Percentiles rank a stretch among this genome's conserved stretches.
phyloP scores from a whole-genome alignment of 2,888 invertebrate species.

The Dasysyrphus albostriatus region DNA sequence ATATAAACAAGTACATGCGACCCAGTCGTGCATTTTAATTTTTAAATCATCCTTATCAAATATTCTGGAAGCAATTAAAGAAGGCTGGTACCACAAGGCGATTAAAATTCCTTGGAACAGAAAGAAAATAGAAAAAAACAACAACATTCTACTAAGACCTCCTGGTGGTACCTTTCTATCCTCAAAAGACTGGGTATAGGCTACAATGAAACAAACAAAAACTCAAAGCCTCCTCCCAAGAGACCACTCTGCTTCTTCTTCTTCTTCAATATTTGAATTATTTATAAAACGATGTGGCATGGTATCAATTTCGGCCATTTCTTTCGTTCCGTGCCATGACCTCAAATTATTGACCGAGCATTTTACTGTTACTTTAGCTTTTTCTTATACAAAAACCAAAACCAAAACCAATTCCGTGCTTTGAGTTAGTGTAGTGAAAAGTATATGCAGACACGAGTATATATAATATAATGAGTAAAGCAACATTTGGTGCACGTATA shows the following conservation, averaged over 20 bases:
- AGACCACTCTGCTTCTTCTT: constrained; percentile 17
- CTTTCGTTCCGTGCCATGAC: constrained; percentile 45
- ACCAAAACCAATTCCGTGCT: constrained; percentile 1
- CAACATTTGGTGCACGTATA: constrained; percentile 11
- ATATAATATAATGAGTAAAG: no score
- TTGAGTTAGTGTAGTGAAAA: neutral
- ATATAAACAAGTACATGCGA: neutral
- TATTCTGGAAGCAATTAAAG: constrained; percentile 13
- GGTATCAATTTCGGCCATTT: constrained; percentile 54
- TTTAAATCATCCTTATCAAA: constrained; percentile 18
- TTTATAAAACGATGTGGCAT: constrained; percentile 46
- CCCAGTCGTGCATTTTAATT: neutral
- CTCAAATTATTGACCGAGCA: constrained; percentile 63
- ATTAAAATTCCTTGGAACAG: constrained; percentile 24
- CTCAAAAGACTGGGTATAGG: neutral
- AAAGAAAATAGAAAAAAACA: neutral
- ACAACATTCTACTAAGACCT: neutral
- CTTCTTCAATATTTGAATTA: constrained; percentile 48
- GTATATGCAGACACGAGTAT: neutral
- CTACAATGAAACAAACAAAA: neutral
- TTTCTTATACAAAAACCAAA: neutral
- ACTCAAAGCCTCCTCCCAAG: constrained; percentile 9
- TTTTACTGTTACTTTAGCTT: constrained; percentile 30
- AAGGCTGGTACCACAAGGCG: constrained; percentile 8
- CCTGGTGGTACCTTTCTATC: neutral